Percentiles rank a stretch among this genome's conserved stretches.
phyloP scores from a whole-genome alignment of 2,888 invertebrate genomes.

The Altica lythri region DNA sequence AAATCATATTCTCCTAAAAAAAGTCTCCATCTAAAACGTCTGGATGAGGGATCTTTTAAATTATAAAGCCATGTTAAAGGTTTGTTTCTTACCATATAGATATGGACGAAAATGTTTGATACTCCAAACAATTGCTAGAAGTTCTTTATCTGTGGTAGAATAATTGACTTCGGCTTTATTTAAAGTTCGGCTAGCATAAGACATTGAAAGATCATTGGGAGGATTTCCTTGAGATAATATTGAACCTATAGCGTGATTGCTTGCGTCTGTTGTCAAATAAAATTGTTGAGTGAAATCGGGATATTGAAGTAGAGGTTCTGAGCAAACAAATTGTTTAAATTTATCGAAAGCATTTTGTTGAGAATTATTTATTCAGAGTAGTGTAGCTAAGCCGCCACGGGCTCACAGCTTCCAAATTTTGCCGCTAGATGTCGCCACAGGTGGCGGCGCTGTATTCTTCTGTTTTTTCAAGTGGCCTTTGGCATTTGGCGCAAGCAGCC shows the following conservation, averaged over 20 bases:
- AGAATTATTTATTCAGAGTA: no score
- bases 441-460: no score
- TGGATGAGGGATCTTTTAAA: conserved; percentile 42
- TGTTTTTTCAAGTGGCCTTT: no score
- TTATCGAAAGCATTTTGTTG: no score
- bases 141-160: conserved; percentile 50
- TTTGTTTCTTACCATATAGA: conserved; percentile 46
- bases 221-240: conserved; percentile 42
- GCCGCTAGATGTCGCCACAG: no score
- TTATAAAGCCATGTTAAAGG: conserved; percentile 49
- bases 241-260: conserved; percentile 39
- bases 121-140: conserved; percentile 50
- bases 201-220: conserved; percentile 46
- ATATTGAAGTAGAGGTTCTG: conserved; percentile 37
- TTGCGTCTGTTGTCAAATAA: conserved; percentile 49
- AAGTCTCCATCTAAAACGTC: conserved; percentile 47
- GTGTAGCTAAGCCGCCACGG: no score
- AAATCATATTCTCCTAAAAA: conserved; percentile 46
- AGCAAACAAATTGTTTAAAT: no score
- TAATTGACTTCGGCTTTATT: conserved; percentile 50
- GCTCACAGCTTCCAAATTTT: no score
- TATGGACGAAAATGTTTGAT: conserved; percentile 34
- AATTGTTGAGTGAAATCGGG: conserved; percentile 46
- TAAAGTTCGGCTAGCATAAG: conserved; percentile 48
- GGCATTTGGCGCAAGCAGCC: no score